Conservation (phyloP, 2,888 invertebrate species). For the Maniola hyperantus region DNA sequence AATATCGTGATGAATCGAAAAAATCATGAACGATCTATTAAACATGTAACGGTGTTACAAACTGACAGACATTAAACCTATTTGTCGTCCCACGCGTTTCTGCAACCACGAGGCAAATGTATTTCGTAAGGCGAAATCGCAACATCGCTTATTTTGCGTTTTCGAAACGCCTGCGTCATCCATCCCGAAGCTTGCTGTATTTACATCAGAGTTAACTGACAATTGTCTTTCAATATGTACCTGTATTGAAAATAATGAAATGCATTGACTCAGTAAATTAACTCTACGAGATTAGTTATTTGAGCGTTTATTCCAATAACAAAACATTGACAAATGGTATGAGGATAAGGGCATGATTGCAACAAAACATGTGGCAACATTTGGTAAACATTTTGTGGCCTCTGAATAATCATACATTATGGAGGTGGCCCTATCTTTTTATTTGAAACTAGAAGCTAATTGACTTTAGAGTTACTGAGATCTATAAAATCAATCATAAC, state of each 20-base stretch:
- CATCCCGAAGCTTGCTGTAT: constrained; percentile 64
- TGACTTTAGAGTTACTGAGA: too few species aligned
- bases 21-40: constrained; percentile 41
- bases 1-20: too few species aligned
- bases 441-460: neutral
- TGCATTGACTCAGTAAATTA: constrained; percentile 4
- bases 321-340: neutral
- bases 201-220: constrained; percentile 45
- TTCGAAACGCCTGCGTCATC: constrained; percentile 80
- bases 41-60: constrained; percentile 50
- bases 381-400: too few species aligned
- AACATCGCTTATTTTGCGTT: constrained; percentile 80
- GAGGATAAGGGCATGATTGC: neutral
- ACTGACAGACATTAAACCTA: constrained; percentile 71
- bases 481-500: neutral
- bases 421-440: too few species aligned
- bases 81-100: constrained; percentile 78
- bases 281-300: constrained; percentile 2
- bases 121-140: constrained; percentile 79
- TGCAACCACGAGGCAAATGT: constrained; percentile 73
- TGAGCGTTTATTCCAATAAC: neutral
- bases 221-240: constrained; percentile 26
- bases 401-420: too few species aligned
- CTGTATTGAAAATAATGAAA: constrained; percentile 6
- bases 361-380: too few species aligned